Base-by-base conservation (phyloP, 2,888 invertebrate genomes). In the Mystacides longicornis region DNA sequence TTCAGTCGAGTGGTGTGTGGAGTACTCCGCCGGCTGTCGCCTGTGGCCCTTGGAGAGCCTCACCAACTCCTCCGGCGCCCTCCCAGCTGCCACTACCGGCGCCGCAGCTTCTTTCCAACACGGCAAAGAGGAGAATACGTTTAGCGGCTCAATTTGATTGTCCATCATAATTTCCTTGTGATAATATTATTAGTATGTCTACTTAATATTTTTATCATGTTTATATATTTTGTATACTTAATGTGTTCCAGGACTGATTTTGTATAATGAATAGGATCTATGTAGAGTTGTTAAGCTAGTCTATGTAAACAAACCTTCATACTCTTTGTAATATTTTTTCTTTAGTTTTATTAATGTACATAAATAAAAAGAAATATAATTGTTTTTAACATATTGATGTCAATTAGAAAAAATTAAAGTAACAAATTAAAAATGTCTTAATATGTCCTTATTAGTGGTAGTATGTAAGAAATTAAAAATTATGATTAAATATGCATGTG, bases 71-170 rank as follows among this genome's bases (percentile, higher is more conserved):
- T 7, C 73, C 73, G 2, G 67, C 71, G 55, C 70, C 73, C 1
- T 64, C 65, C 3, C 70, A 71, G 57, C 61, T 74, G 51, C 74
- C 74, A 3, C 64, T 70, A 61, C 74, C 74, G 1, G 69, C 71
- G 62, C 57, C 61, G 7, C 70, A 72, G 60, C 59, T 73, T 19
- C 66, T 73, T 19, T 58, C 63, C 18, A 68, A 69, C 16, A 58
- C 58, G 22, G 62, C 54, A 43, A 63, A 63, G 55, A 59, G 71
- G 54, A 73, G 73, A 63, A 68, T 73, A 59, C 71, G 74, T 45
- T 63, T 75, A 31, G 74, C 74, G 51, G 74, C 74, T 23, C 74
- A 74, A 59, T 75, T 75, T 62, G 68, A 69, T 63, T 68, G 69
- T 54, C 67, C 67, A 22, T 64, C 67, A 50, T 68, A 67, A 59